Percentiles rank a stretch among this genome's conserved stretches.
phyloP scores from a whole-genome alignment of 2,797 vertebrate species.

The Acrossocheilus fasciatus region DNA sequence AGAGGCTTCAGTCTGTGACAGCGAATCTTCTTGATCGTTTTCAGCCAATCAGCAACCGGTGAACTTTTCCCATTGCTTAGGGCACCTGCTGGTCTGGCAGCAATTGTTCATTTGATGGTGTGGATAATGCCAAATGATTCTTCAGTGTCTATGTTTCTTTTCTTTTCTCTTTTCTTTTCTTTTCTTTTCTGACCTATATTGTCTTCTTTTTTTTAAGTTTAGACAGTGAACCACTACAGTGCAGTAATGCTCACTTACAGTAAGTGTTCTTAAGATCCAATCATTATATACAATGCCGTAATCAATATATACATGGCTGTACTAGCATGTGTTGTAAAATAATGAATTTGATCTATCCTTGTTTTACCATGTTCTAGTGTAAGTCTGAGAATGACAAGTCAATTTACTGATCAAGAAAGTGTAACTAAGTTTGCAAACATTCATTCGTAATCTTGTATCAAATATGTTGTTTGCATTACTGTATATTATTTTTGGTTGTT shows the following conservation, averaged over 20 bases:
- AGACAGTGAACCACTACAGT: neutral
- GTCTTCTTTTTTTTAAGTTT: neutral
- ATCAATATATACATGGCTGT: neutral
- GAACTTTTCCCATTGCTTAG: slow-evolving; percentile 29
- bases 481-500: neutral
- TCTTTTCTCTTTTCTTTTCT: neutral
- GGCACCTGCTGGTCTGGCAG: slow-evolving; percentile 15
- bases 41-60: slow-evolving; percentile 37
- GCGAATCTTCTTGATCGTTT: slow-evolving; percentile 26
- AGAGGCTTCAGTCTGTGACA: slow-evolving; percentile 25
- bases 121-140: slow-evolving; percentile 22
- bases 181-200: neutral
- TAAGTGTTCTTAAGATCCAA: neutral
- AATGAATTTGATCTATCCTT: neutral
- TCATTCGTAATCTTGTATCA: neutral
- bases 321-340: neutral
- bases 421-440: neutral
- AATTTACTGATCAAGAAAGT: neutral
- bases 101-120: slow-evolving; percentile 12
- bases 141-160: neutral
- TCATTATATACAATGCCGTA: neutral
- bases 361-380: neutral
- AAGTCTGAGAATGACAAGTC: neutral
- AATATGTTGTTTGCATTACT: neutral
- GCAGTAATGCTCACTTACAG: neutral